Base-by-base conservation (phyloP, 1,140 invertebrate genomes). In the Choristoneura fumiferana region DNA sequence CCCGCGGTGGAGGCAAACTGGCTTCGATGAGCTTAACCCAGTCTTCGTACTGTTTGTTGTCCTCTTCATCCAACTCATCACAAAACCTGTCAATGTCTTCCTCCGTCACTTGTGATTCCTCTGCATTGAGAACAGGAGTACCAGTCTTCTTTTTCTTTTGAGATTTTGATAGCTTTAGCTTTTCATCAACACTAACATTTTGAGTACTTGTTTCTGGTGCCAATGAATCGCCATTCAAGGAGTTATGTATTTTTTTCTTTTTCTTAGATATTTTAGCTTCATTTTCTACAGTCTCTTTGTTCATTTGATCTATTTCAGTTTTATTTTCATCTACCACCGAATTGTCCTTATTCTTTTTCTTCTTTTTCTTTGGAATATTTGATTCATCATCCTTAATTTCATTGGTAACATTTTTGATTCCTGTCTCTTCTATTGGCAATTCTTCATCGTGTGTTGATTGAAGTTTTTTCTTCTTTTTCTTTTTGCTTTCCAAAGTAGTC, bases 31-130 rank as follows among this genome's bases (percentile, higher is more conserved):
- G 73, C 65, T 84, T 71, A 22, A 88, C 72, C 85, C 85, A 88
- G 58, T 73, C 71, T 64, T 87, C 82, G 62, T 73, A 88, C 45
- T 85, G 79, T 54, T 73, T 63, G 65, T 88, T 88, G 57, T 86
- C 79, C 60, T 79, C 78, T 49, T 83, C 82, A 14, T 71, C 62
- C 67, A 88, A 54, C 63, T 84, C 85, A 54, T 86, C 77, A 72
- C 84, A 85, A 65, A 85, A 88, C 18, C 71, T 71, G 68, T 88
- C 85, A 54, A 88, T 88, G 58, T 88, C 85, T 65, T 85, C 85
- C 58, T 87, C 84, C 65, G 76, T 78, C 4, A 78, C 57, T 58
- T 74, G 61, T 40, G 75, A 67, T 62, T 87, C 81, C 34, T 68
- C 55, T 10, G 60, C 62, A 33, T 66, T 58, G 40, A 57, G 49